A percentile compares a stretch with the other conserved stretches of the same genome.
phyloP scores from a whole-genome alignment of 2,888 invertebrate genomes.

The Thymelicus sylvestris region DNA sequence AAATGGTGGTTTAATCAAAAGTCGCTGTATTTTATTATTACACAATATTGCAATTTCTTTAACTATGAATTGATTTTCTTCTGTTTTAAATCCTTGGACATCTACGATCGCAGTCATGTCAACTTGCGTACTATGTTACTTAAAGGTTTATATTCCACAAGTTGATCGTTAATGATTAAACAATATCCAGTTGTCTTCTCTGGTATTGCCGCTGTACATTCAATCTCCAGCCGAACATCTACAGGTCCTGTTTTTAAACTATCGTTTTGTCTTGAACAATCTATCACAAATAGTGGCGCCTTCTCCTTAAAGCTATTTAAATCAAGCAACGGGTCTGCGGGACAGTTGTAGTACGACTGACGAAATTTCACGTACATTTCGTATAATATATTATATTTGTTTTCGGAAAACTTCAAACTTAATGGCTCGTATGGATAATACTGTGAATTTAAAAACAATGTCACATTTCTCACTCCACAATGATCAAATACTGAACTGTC shows the following conservation, averaged over 20 bases:
- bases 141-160: background rate
- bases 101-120: background rate
- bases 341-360: constrained; percentile 47
- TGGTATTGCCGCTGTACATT: background rate
- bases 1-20: constrained; percentile 7
- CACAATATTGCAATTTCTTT: constrained; percentile 4
- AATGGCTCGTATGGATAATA: constrained; percentile 49
- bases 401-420: constrained; percentile 44
- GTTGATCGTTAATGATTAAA: background rate
- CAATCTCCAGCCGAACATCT: background rate
- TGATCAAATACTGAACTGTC: constrained; percentile 41
- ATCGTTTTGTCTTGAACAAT: background rate
- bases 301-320: constrained; percentile 2
- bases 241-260: background rate
- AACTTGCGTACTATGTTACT: background rate
- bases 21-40: background rate
- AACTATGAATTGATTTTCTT: background rate
- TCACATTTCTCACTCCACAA: constrained; percentile 39
- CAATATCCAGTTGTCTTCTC: background rate
- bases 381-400: constrained; percentile 46
- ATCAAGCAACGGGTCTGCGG: constrained; percentile 43
- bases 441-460: constrained; percentile 45
- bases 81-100: background rate
- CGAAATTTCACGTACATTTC: constrained; percentile 46
- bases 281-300: background rate